Evolutionary conservation across 2,113 vertebrate genomes (phyloP).

Genomic region (Sakesphorus luctuosus): DNA sequence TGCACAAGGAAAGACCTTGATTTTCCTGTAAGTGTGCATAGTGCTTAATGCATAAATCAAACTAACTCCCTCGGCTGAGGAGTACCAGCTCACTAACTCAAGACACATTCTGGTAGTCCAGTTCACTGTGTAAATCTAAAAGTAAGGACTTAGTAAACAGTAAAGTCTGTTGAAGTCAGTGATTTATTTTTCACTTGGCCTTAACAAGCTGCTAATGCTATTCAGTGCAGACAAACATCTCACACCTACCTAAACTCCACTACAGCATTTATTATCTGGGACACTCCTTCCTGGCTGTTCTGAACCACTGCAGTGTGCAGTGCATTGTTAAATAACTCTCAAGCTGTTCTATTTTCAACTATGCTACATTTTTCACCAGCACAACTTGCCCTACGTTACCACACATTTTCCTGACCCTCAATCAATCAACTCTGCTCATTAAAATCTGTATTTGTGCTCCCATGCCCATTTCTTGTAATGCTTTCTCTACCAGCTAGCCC

Average conservation of each 20-base stretch:
- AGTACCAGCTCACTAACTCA: neutral
- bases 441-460: neutral
- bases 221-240: neutral
- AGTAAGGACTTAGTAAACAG: neutral
- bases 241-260: neutral
- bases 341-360: neutral
- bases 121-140: constrained; percentile 3
- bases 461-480: neutral
- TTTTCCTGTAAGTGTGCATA: neutral
- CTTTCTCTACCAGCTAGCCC: neutral
- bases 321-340: neutral
- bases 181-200: neutral
- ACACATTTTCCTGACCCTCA: neutral
- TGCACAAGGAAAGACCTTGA: neutral
- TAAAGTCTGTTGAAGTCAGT: constrained; percentile 4
- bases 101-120: neutral
- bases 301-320: neutral
- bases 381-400: neutral
- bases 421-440: neutral
- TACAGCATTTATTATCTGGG: neutral
- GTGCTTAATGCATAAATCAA: neutral
- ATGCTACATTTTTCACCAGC: neutral
- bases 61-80: neutral
- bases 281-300: neutral
- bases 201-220: neutral